These are phyloP conservation scores for Phlogophora meticulosa DNA, from an alignment of 2,888 invertebrate genomes.

Conservation along the genomic window DNA sequence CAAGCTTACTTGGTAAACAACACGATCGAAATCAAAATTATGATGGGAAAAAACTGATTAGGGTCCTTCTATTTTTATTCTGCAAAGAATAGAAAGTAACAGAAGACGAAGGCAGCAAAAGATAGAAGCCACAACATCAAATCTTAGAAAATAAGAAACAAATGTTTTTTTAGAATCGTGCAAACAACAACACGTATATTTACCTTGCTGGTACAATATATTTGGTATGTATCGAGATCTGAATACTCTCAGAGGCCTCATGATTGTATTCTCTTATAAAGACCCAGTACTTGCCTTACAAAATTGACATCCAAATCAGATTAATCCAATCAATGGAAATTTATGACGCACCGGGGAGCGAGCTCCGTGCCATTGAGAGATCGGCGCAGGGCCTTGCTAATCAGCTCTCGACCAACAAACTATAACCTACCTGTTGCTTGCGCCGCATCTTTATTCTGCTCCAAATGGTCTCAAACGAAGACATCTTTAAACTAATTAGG, in stretches of 20 bases:
- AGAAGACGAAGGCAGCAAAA: no score
- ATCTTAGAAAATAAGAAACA: slow-evolving; percentile 69
- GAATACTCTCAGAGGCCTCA: slow-evolving; percentile 78
- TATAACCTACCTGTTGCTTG: slow-evolving; percentile 71
- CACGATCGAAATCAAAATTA: slow-evolving; percentile 1
- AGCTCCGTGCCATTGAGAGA: slow-evolving; percentile 85
- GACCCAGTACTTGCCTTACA: slow-evolving; percentile 86
- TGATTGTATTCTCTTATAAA: slow-evolving; percentile 87
- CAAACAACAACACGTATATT: slow-evolving; percentile 75
- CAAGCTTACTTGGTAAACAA: not conserved
- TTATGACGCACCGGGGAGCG: slow-evolving; percentile 90
- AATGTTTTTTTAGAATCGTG: slow-evolving; percentile 68
- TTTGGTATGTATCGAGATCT: slow-evolving; percentile 82
- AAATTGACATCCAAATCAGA: slow-evolving; percentile 91
- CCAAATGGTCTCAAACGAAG: slow-evolving; percentile 55
- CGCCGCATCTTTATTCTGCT: slow-evolving; percentile 69
- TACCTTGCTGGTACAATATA: slow-evolving; percentile 78
- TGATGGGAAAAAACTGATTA: not conserved
- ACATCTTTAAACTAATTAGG: slow-evolving; percentile 54
- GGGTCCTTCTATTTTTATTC: not conserved
- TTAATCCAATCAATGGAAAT: slow-evolving; percentile 91
- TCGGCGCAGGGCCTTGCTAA: slow-evolving; percentile 82
- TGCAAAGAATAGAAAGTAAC: no score
- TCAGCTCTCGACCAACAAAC: slow-evolving; percentile 82
- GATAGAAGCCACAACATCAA: not conserved